phyloP scores from a whole-genome alignment of 2,888 invertebrate genomes.

The Tromatobia lineatoria region DNA sequence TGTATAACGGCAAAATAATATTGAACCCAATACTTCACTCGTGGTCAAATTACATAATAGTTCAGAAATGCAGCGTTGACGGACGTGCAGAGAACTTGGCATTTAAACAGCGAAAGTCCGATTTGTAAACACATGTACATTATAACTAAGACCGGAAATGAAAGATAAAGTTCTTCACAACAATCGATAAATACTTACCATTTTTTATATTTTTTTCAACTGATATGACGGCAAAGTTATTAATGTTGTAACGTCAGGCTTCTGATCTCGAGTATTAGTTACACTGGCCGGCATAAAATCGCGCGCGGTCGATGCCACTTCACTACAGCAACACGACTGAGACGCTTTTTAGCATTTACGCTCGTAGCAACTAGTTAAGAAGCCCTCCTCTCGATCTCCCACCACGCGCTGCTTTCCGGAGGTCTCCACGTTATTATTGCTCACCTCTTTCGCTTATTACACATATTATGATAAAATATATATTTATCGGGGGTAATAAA shows the following conservation, averaged over 20 bases:
- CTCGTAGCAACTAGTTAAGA: constrained; percentile 19
- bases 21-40: constrained; percentile 8
- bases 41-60: not conserved
- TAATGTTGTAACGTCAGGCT: not conserved
- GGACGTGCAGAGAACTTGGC: not conserved
- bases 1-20: not conserved
- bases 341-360: constrained; percentile 37
- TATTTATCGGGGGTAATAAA: not conserved
- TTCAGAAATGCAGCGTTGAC: not conserved
- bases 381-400: constrained; percentile 57
- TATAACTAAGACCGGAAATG: not conserved
- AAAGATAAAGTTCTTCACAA: not conserved
- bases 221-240: not conserved
- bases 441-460: not conserved
- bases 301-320: constrained; percentile 60
- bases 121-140: not conserved
- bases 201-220: not conserved
- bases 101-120: not conserved
- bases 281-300: constrained; percentile 31
- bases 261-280: constrained; percentile 3
- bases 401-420: constrained; percentile 18
- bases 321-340: constrained; percentile 52
- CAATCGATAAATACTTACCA: constrained; percentile 12
- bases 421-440: not conserved
- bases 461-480: not conserved